phyloP scores from a whole-genome alignment of 2,888 invertebrate genomes.

The Agriotes lineatus region DNA sequence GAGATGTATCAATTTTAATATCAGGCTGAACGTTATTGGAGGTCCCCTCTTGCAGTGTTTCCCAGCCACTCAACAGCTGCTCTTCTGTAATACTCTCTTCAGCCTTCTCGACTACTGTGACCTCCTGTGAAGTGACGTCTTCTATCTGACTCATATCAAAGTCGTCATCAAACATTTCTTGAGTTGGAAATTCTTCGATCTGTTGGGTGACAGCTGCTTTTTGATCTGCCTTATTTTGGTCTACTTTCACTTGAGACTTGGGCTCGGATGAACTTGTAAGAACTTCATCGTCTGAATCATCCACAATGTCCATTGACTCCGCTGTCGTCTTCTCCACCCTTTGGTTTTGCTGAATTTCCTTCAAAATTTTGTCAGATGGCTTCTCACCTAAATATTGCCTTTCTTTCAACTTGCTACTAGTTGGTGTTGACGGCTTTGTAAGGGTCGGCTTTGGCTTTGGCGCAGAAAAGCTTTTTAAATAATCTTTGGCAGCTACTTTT shows the following conservation, averaged over 20 bases:
- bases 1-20: slow-evolving; percentile 47
- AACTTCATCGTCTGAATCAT: slow-evolving; percentile 46
- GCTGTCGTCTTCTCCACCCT: background rate
- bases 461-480: slow-evolving; percentile 58
- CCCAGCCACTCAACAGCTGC: slow-evolving; percentile 49
- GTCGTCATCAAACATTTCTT: slow-evolving; percentile 57
- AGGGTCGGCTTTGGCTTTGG: background rate
- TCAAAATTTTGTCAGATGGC: slow-evolving; percentile 56
- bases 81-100: slow-evolving; percentile 53
- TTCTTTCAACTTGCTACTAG: background rate
- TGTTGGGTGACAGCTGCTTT: background rate
- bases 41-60: slow-evolving; percentile 55
- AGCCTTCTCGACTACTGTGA: slow-evolving; percentile 48
- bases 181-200: slow-evolving; percentile 45
- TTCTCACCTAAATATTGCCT: slow-evolving; percentile 16
- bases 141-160: slow-evolving; percentile 58
- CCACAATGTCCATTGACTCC: slow-evolving; percentile 59
- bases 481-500: slow-evolving; percentile 60
- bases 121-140: slow-evolving; percentile 52
- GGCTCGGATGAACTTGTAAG: background rate
- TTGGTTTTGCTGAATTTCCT: slow-evolving; percentile 65
- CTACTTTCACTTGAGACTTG: background rate
- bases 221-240: background rate
- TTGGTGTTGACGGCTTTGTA: background rate
- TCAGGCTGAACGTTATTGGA: slow-evolving; percentile 46